These are phyloP conservation scores for Leptosomus discolor DNA, from an alignment of 2,113 vertebrate species.

Conservation along the genomic window DNA sequence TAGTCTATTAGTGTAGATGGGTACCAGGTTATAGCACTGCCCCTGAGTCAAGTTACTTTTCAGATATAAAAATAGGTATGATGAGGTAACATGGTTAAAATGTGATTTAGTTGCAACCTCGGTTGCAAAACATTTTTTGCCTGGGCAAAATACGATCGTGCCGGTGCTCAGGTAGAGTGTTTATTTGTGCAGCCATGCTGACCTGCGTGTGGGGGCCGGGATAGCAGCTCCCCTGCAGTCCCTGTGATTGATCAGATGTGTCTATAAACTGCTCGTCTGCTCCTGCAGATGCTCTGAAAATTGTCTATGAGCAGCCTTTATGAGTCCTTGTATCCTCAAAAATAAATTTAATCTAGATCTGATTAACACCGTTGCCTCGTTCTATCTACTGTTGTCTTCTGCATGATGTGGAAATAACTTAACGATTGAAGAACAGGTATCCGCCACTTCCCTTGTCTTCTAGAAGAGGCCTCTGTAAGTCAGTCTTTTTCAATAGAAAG, in stretches of 20 bases:
- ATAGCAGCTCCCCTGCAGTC: not conserved
- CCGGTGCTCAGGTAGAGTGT: not conserved
- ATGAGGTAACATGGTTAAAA: not conserved
- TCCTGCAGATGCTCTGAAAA: not conserved
- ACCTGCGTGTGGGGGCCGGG: not conserved
- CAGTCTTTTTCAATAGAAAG: not conserved
- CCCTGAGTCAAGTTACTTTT: not conserved
- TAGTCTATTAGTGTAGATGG: not conserved
- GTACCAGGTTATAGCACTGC: not conserved
- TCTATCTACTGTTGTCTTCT: not conserved
- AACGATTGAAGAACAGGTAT: not conserved
- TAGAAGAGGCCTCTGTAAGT: not conserved
- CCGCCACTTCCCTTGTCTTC: not conserved
- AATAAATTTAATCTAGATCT: not conserved
- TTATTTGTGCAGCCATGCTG: not conserved
- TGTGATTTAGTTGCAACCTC: not conserved
- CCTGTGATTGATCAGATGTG: not conserved
- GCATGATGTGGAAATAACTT: not conserved
- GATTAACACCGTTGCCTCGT: fast-evolving
- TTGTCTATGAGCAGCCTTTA: not conserved
- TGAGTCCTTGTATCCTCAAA: not conserved
- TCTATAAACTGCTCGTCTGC: not conserved
- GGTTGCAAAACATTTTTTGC: not conserved
- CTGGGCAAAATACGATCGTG: not conserved
- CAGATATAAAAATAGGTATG: not conserved